Evolutionary conservation across 2,888 invertebrate species (phyloP).

Genomic region (Bellardia pandia): DNA sequence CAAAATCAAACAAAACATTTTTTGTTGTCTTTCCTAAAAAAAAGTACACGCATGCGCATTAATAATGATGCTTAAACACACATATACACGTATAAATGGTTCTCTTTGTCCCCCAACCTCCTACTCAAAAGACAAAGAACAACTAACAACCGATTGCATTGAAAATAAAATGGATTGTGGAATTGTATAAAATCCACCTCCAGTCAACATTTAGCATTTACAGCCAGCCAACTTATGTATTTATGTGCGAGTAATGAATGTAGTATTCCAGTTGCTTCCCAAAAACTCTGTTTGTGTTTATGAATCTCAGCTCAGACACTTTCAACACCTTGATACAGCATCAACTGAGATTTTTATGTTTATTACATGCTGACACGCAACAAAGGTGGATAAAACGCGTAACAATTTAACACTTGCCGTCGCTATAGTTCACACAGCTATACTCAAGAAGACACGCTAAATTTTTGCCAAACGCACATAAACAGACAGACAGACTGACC

Average conservation of each 20-base stretch:
- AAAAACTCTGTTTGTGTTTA: conserved; percentile 42
- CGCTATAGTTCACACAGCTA: conserved; percentile 70
- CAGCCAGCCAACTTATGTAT: background rate
- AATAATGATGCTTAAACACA: conserved; percentile 36
- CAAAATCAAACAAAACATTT: conserved; percentile 38
- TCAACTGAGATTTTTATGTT: conserved; percentile 72
- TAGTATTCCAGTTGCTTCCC: conserved; percentile 48
- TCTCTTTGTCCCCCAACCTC: conserved; percentile 2
- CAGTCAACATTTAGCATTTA: conserved; percentile 44
- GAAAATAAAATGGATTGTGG: conserved; percentile 64
- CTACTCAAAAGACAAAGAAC: background rate
- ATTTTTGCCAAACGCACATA: background rate
- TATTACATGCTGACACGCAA: conserved; percentile 73
- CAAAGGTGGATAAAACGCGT: conserved; percentile 70
- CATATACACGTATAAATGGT: background rate
- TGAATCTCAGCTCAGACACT: conserved; percentile 71
- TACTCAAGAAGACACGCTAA: conserved; percentile 65
- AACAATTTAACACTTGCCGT: conserved; percentile 55
- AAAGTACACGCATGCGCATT: conserved; percentile 68
- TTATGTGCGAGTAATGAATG: conserved; percentile 1
- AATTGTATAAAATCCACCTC: conserved; percentile 50
- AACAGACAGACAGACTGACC: conserved; percentile 8
- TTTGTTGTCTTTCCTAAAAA: conserved; percentile 54
- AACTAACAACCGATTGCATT: conserved; percentile 27
- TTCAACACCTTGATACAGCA: conserved; percentile 73